Evolutionary conservation across 2,888 invertebrate species (phyloP).

Genomic region (Odontothrips loti): DNA sequence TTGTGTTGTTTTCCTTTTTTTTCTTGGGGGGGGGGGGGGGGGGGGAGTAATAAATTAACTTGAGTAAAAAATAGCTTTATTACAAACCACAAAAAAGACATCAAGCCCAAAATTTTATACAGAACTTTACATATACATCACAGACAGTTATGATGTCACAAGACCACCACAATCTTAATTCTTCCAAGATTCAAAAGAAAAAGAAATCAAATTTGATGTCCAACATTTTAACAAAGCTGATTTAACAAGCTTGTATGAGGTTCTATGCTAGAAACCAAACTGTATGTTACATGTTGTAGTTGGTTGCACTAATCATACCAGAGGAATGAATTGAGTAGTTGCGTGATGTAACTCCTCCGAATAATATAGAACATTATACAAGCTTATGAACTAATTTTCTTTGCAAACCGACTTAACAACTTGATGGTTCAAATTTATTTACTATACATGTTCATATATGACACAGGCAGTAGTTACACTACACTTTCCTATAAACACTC

Average conservation of each 20-base stretch:
- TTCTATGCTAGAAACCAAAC: neutral
- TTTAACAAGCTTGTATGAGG: neutral
- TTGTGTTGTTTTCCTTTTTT: too few species aligned
- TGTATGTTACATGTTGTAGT: neutral
- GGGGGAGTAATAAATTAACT: too few species aligned
- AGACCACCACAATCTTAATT: neutral
- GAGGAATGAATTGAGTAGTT: neutral
- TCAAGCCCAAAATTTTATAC: neutral
- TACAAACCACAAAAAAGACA: neutral
- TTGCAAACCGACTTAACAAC: too few species aligned
- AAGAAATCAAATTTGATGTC: neutral
- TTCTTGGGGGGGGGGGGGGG: too few species aligned
- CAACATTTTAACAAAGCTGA: neutral
- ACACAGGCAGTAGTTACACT: neutral
- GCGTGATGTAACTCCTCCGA: too few species aligned
- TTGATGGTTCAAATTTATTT: neutral
- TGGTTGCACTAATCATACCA: neutral
- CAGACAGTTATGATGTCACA: slow-evolving; percentile 10
- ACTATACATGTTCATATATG: neutral
- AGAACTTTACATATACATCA: slow-evolving; percentile 7
- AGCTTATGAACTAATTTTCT: too few species aligned
- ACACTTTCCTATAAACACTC: neutral
- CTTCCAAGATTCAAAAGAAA: neutral
- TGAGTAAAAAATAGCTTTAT: neutral
- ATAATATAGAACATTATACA: too few species aligned